Conservation (phyloP, 2,888 invertebrate genomes). For the Cryptocephalus primarius region DNA sequence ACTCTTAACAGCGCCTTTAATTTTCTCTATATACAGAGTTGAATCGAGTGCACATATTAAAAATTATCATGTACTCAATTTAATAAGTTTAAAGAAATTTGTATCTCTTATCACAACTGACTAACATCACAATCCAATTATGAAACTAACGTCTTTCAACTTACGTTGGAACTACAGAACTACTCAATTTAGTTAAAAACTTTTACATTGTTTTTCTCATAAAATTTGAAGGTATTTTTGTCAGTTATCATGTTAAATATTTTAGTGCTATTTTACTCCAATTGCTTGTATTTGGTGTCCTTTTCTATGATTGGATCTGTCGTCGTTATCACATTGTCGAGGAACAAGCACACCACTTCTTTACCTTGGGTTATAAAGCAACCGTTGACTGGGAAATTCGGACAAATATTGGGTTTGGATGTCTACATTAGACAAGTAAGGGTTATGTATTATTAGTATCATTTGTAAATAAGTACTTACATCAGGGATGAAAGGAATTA, state of each 20-base stretch:
- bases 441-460: neutral
- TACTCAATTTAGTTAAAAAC: no score
- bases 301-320: slow-evolving; percentile 45
- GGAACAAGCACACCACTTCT: slow-evolving; percentile 36
- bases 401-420: slow-evolving; percentile 35
- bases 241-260: slow-evolving; percentile 3
- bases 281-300: slow-evolving; percentile 42
- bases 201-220: no score
- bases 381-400: slow-evolving; percentile 36
- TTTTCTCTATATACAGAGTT: neutral
- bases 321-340: slow-evolving; percentile 42
- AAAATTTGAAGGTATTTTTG: no score
- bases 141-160: no score
- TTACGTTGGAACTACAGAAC: no score
- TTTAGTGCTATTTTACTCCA: slow-evolving; percentile 48
- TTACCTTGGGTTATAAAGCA: slow-evolving; percentile 44
- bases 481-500: neutral
- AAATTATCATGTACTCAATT: no score
- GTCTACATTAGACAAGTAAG: slow-evolving; percentile 36
- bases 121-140: no score
- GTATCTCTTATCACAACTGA: no score
- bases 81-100: no score
- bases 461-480: slow-evolving; percentile 1
- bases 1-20: neutral
- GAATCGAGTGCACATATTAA: no score